phyloP scores from a whole-genome alignment of 2,888 invertebrate genomes.

The Lymantria dispar region DNA sequence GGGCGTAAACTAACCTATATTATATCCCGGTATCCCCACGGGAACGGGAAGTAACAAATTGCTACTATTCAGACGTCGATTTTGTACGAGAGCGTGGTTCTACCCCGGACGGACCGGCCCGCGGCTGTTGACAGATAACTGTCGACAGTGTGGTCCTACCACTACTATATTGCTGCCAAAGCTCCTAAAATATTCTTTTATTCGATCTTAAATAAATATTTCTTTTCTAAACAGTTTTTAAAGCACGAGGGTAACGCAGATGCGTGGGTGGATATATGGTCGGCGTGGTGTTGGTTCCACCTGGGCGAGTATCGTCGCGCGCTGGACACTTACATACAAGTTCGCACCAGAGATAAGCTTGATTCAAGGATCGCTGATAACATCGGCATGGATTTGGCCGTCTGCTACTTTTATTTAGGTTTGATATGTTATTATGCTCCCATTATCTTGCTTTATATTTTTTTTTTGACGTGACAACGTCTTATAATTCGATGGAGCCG shows the following conservation, averaged over 20 bases:
- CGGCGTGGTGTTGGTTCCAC: slow-evolving; percentile 97
- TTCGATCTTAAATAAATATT: not conserved
- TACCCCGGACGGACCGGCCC: too few relatives aligned
- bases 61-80: too few relatives aligned
- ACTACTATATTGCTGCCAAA: too few relatives aligned
- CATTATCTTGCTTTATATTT: too few relatives aligned
- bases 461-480: too few relatives aligned
- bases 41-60: too few relatives aligned
- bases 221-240: slow-evolving; percentile 49
- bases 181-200: not conserved
- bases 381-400: slow-evolving; percentile 91
- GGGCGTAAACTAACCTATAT: too few relatives aligned
- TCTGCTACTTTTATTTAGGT: slow-evolving; percentile 97
- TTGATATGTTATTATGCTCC: not conserved
- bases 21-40: too few relatives aligned
- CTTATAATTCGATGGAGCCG: too few relatives aligned
- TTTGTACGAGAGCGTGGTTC: too few relatives aligned
- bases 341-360: slow-evolving; percentile 48
- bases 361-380: slow-evolving; percentile 82
- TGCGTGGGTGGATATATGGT: slow-evolving; percentile 88
- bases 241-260: slow-evolving; percentile 65
- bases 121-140: too few relatives aligned
- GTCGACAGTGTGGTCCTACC: too few relatives aligned
- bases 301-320: slow-evolving; percentile 95
- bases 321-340: slow-evolving; percentile 86